These are phyloP conservation scores for Forbesichthys agassizii DNA, from an alignment of 2,113 vertebrate genomes.

Conservation along the genomic window DNA sequence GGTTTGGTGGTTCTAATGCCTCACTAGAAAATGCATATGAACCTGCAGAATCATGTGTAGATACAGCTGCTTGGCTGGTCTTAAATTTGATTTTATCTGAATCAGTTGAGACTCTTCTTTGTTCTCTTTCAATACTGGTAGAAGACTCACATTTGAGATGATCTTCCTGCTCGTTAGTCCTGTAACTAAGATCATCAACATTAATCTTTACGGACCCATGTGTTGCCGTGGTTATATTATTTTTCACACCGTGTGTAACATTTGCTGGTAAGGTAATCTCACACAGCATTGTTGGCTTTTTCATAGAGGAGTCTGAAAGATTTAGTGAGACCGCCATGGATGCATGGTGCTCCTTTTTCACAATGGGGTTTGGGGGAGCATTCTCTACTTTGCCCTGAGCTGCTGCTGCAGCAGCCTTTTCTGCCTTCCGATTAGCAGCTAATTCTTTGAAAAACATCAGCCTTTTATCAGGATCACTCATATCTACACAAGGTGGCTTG, in stretches of 20 bases:
- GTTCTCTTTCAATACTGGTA: constrained; percentile 17
- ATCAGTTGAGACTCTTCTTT: constrained; percentile 55
- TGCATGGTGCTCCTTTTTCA: constrained; percentile 7
- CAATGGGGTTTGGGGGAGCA: neutral
- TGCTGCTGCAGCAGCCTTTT: constrained; percentile 14
- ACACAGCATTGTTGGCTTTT: neutral
- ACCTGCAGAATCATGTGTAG: constrained; percentile 46
- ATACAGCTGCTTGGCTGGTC: constrained; percentile 35
- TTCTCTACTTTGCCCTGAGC: constrained; percentile 14
- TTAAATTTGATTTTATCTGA: constrained; percentile 64
- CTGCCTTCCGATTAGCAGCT: constrained; percentile 53
- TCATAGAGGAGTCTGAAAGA: neutral
- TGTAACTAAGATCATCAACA: constrained; percentile 15
- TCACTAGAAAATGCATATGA: constrained; percentile 33
- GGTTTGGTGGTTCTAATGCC: constrained; percentile 4
- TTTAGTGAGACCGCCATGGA: neutral
- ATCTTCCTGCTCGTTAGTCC: constrained; percentile 12
- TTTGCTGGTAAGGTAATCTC: neutral
- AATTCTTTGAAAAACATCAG: constrained; percentile 55
- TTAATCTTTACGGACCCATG: neutral
- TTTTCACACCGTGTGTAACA: neutral
- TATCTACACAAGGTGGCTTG: constrained; percentile 52
- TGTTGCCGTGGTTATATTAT: neutral
- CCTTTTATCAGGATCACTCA: constrained; percentile 63
- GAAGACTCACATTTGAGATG: constrained; percentile 4